Base-by-base conservation (phyloP, 2,113 vertebrate species). In the Indicator indicator region DNA sequence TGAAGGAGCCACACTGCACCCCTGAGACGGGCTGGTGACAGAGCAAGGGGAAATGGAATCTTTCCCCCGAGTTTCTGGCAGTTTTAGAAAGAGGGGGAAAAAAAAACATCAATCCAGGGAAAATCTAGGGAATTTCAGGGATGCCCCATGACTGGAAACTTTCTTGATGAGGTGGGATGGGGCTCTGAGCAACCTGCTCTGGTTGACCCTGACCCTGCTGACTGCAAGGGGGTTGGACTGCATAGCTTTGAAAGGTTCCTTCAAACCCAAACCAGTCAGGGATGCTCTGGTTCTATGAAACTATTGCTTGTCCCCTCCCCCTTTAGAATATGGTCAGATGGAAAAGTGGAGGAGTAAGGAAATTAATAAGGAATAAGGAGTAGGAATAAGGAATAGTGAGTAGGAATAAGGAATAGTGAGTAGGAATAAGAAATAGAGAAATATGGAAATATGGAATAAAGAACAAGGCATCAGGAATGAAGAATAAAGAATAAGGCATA, bases 1-100 rank as follows among this genome's bases (percentile, higher is more conserved):
- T 38, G 6, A 1, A 9, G 19, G 38, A 24, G 36, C 3, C 58
- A n/a, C 0, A 0, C 3, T 60, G 38, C 44, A 26, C 26, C 40
- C 36, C 44, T 71, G 58, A 44, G 32, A 23, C 15, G 33, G 23
- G 40, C 27, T 23, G 11, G 30, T 2, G 4, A 48, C 23, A 38
- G 32, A 30, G 40, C 1, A 3, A n/a, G n/a, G n/a, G 42, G 20
- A 67, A 87, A 72, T 5, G 7, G 9, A 28, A 7, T 18, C 62
- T 73, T 32, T 1, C 13, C 15, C 26, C 27, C 20, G 10, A 7
- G 44, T 67, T 80, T 62, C n/a, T 67, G 46, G 17, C 11, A 58
- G 11, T 38, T 58, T 46, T 48, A 67, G 26, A n/a, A 46, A 83
- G n/a, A 9, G 32, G 8, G 14, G 44, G 33, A 79, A 32, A 54